Evolutionary conservation across 2,888 invertebrate species (phyloP).

Genomic region (Rotaria sp.): DNA sequence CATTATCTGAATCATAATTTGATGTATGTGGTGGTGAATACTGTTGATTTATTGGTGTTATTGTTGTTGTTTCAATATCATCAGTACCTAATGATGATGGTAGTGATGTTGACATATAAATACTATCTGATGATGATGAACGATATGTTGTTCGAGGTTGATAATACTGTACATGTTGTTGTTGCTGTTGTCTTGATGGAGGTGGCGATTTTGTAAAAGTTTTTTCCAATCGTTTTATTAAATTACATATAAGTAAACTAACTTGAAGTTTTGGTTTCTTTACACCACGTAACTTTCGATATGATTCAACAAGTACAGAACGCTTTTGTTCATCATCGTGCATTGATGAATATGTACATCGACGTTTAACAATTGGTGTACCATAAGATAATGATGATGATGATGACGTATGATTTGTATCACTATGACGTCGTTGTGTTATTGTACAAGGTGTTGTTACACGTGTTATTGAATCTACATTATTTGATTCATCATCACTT

Average conservation of each 20-base stretch:
- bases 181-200: background rate
- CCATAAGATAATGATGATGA: background rate
- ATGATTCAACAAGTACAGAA: background rate
- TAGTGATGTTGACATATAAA: background rate
- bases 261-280: conserved; percentile 18
- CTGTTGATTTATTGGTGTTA: background rate
- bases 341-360: conserved; percentile 26
- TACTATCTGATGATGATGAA: conserved; percentile 25
- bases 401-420: background rate
- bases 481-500: background rate
- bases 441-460: background rate
- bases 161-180: conserved; percentile 11
- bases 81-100: background rate
- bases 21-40: background rate
- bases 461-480: background rate
- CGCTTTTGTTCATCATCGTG: conserved; percentile 30
- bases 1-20: conserved; percentile 13
- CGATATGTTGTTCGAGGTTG: conserved; percentile 17
- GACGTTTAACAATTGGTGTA: conserved; percentile 25
- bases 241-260: conserved; percentile 1
- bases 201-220: conserved; percentile 12
- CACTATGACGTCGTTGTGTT: conserved; percentile 1
- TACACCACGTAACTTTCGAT: conserved; percentile 6
- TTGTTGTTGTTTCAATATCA: background rate
- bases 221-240: conserved; percentile 26